phyloP scores from a whole-genome alignment of 1,140 invertebrate species.

The Cherax destructor region DNA sequence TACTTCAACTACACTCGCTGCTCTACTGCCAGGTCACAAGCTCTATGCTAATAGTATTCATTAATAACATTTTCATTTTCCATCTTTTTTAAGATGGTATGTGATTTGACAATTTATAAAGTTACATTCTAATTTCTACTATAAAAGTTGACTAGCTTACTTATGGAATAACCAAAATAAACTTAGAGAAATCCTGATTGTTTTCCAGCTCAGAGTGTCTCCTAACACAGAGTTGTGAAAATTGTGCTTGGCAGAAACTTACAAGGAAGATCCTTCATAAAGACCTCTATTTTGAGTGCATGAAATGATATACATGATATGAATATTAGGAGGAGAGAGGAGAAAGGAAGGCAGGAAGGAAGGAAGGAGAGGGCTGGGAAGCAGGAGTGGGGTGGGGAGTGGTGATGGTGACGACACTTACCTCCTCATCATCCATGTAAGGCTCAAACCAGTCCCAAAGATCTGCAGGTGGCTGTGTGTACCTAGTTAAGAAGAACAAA shows the following conservation, averaged over 20 bases:
- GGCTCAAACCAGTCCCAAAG: conserved; percentile 97
- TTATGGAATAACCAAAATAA: too few species aligned
- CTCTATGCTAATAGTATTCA: too few species aligned
- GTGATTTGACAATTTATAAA: too few species aligned
- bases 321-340: background rate
- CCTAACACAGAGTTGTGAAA: too few species aligned
- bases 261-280: background rate
- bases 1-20: too few species aligned
- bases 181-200: background rate
- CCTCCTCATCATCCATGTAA: conserved; percentile 96
- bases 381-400: background rate
- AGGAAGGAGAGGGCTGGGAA: background rate
- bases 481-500: conserved; percentile 80
- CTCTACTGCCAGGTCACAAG: too few species aligned
- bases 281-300: background rate
- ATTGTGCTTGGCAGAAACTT: background rate
- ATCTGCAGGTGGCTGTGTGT: conserved; percentile 96
- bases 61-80: too few species aligned
- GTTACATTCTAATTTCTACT: too few species aligned
- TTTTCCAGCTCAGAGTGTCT: too few species aligned
- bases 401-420: conserved; percentile 75
- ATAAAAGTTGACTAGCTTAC: too few species aligned
- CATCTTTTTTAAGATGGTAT: too few species aligned
- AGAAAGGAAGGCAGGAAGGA: background rate
- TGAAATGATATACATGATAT: background rate